Evolutionary conservation across 2,888 invertebrate genomes (phyloP), one percentile per base, ranked within the genome.

Genomic region (Sussaba pulchella): DNA sequence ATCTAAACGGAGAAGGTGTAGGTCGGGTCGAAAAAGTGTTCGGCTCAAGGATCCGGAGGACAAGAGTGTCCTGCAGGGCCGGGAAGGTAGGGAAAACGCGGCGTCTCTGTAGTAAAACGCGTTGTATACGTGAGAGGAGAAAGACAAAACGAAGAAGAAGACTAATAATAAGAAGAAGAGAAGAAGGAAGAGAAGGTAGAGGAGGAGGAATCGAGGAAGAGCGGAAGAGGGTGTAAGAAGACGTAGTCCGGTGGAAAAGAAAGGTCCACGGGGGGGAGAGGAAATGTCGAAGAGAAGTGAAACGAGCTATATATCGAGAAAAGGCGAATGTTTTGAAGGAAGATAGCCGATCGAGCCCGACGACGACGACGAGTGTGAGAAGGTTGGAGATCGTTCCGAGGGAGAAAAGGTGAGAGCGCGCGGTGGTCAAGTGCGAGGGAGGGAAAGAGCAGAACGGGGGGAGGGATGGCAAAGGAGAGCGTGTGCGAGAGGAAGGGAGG

Each of bases 321-420:
- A 31, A 6, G 10, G 41, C 9, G 19, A 50, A 31, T 31, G 57
- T 17, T 31, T 6, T 14, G 17, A 57, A 17, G 31, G 17, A 17
- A 17, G 31, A 26, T 1, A 26, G 26, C 14, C 14, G 14, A n/a
- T n/a, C 43, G 36, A 31, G 52, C 41, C 54, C 41, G 67, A 50
- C 4, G 31, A 31, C 2, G 4, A 6, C 2, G 6, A 31, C 2
- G 64, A 57, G 59, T 41, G 73, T 74, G 82, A 77, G 71, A 74
- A 66, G 67, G 69, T 64, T 57, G 39, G 39, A 21, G 43, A 24
- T 14, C 52, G 45, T 31, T 31, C 31, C 41, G 70, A 64, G 52
- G 50, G 66, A 70, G 78, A 84, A 73, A 77, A 61, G 78, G 77
- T 67, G 69, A 67, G 76, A 80, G 75, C 76, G 57, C 74, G 67